These are phyloP conservation scores for Dinomys branickii DNA, from an alignment of 2,113 vertebrate genomes.

Conservation along the genomic window DNA sequence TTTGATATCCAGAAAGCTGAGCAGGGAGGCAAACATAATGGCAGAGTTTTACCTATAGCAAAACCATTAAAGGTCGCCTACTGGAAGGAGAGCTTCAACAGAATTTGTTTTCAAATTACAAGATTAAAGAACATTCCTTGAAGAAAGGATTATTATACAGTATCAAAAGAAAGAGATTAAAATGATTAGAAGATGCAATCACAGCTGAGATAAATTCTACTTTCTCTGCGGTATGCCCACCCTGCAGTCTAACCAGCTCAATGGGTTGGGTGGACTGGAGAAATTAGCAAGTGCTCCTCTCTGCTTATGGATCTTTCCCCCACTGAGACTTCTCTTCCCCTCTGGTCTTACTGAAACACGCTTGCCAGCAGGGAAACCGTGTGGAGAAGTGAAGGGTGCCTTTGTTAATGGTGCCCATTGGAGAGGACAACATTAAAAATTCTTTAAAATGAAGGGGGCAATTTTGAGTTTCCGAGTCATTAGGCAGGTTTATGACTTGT, in stretches of 20 bases:
- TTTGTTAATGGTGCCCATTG: constrained; percentile 71
- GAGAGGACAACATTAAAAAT: constrained; percentile 81
- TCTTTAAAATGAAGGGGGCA: constrained; percentile 75
- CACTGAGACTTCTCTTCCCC: constrained; percentile 45
- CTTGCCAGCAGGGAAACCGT: constrained; percentile 30
- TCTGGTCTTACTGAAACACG: constrained; percentile 44
- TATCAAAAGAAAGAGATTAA: constrained; percentile 82
- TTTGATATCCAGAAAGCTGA: constrained; percentile 78
- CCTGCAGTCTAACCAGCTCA: neutral
- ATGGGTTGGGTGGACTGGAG: constrained; percentile 19
- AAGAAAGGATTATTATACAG: constrained; percentile 82
- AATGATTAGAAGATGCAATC: constrained; percentile 77
- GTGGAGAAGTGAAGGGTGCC: constrained; percentile 41
- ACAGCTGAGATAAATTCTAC: constrained; percentile 77
- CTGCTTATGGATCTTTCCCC: neutral
- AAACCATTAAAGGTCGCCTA: constrained; percentile 83
- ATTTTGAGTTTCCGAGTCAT: constrained; percentile 82
- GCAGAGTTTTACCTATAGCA: constrained; percentile 78
- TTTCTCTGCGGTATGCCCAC: constrained; percentile 1
- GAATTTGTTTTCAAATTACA: constrained; percentile 87
- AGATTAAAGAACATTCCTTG: constrained; percentile 85
- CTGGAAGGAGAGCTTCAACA: constrained; percentile 80
- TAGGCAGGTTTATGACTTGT: constrained; percentile 78
- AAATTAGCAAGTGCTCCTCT: constrained; percentile 55
- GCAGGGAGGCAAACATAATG: constrained; percentile 75